Percentiles rank a stretch among this genome's conserved stretches.
phyloP scores from a whole-genome alignment of 1,140 invertebrate species.

The Drusus annulatus region DNA sequence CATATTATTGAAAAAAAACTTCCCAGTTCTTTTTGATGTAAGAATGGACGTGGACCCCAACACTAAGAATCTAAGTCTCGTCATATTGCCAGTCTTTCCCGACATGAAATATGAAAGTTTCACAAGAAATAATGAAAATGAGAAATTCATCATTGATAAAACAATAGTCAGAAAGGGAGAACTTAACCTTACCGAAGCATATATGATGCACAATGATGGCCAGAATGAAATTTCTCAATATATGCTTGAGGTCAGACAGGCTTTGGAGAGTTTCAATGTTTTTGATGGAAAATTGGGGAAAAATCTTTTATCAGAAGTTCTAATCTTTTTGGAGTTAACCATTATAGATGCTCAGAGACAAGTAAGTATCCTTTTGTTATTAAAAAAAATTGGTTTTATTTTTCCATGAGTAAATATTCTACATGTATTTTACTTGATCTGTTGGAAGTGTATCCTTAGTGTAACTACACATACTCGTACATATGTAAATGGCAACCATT shows the following conservation, averaged over 20 bases:
- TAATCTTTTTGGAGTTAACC: not conserved
- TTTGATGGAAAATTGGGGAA: not conserved
- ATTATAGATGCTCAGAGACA: not conserved
- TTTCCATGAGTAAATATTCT: too few species aligned
- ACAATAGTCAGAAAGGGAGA: not conserved
- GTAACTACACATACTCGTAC: too few species aligned
- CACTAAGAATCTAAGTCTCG: conserved; percentile 17
- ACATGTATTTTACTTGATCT: too few species aligned
- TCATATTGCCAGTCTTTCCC: conserved; percentile 26
- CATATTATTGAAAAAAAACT: conserved; percentile 31
- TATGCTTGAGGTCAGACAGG: not conserved
- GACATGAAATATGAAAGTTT: conserved; percentile 4
- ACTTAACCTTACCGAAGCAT: conserved; percentile 5
- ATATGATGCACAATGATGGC: not conserved
- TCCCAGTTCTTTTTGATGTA: conserved; percentile 39
- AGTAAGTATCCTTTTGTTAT: not conserved
- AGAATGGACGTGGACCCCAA: conserved; percentile 27
- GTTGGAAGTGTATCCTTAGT: too few species aligned
- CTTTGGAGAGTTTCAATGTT: conserved; percentile 2
- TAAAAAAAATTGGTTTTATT: too few species aligned
- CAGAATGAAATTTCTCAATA: conserved; percentile 6
- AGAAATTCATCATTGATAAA: conserved; percentile 24
- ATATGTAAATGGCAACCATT: too few species aligned
- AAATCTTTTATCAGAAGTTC: too few species aligned
- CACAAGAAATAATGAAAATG: conserved; percentile 2